Base-by-base conservation (phyloP, 2,797 vertebrate genomes). In the Eospalax fontanierii region DNA sequence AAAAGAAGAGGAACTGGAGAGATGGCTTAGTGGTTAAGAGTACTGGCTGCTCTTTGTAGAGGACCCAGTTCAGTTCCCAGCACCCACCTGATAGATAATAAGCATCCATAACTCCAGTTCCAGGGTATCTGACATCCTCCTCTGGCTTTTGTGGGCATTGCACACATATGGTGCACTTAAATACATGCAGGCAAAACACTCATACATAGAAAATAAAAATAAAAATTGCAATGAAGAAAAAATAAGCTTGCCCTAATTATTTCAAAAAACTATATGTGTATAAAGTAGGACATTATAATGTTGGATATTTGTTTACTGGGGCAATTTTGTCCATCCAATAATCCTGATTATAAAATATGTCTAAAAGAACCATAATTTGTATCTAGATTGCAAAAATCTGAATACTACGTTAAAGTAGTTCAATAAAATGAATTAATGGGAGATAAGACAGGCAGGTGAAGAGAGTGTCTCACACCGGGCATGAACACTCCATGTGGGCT, bases 401-500 rank as follows among this genome's bases (percentile, higher is more conserved):
- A 43, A 19, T 19, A 50, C 43, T 19, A 75, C 59, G 26, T 59
- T 54, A 38, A 80, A n/a, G 4, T 54, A 76, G 35, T 19, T 6
- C 61, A 15, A 57, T 24, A 86, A 46, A 57, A 59, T 46, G 79
- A 93, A 22, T 4, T 40, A 14, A 76, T 1, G 4, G 22, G 28
- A 43, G 46, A 26, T 0, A 30, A 79, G 63, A 43, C 78, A 24
- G n/a, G 6, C 16, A 12, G 21, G 40, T 40, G 50, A 57, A 21
- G 73, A 35, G 33, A 63, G 2, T 30, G 54, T 59, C 59, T 10
- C 1, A 73, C 33, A 40, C 0, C 1, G 9, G 1, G 57, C 14
- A 2, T 3, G 87, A 28, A 4, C 0, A 63, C 1, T 3, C 18
- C 0, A 8, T 2, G 2, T 1, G 0, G 43, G 12, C 79, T 33